These are phyloP conservation scores for Athalia cordata DNA, from an alignment of 2,888 invertebrate species.

Conservation along the genomic window DNA sequence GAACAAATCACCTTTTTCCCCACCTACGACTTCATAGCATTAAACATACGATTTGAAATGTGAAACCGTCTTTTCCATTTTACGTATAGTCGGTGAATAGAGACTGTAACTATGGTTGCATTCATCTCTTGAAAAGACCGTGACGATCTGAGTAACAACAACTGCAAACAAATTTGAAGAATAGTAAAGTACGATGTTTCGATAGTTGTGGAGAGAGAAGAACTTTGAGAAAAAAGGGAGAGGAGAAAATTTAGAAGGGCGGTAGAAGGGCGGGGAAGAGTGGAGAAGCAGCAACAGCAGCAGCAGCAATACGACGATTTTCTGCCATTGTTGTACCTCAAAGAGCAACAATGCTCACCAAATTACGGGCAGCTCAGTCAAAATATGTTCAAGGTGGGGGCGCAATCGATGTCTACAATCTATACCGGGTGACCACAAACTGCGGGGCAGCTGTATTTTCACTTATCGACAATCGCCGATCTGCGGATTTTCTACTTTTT, in stretches of 20 bases:
- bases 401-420: slow-evolving; percentile 57
- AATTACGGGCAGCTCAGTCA: slow-evolving; percentile 70
- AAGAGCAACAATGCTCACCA: slow-evolving; percentile 65
- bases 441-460: slow-evolving; percentile 70
- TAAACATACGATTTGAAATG: not conserved
- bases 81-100: not conserved
- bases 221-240: not conserved
- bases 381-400: slow-evolving; percentile 63
- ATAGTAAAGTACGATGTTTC: slow-evolving; percentile 11
- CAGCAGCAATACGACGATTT: slow-evolving; percentile 20
- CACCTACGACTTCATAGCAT: not conserved
- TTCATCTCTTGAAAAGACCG: slow-evolving; percentile 45
- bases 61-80: slow-evolving; percentile 14
- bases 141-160: slow-evolving; percentile 53
- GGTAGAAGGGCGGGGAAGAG: slow-evolving; percentile 6
- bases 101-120: slow-evolving; percentile 25
- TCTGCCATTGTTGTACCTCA: slow-evolving; percentile 56
- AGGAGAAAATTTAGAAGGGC: not conserved
- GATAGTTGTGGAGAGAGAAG: not conserved
- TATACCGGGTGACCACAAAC: slow-evolving; percentile 68
- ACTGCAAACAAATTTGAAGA: slow-evolving; percentile 61
- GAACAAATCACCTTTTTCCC: not conserved
- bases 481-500: slow-evolving; percentile 67
- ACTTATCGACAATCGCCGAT: slow-evolving; percentile 70
- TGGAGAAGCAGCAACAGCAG: no score